Evolutionary conservation across 2,888 invertebrate genomes (phyloP), one percentile per base, ranked within the genome.

Genomic region (Stenotaenia linearis): DNA sequence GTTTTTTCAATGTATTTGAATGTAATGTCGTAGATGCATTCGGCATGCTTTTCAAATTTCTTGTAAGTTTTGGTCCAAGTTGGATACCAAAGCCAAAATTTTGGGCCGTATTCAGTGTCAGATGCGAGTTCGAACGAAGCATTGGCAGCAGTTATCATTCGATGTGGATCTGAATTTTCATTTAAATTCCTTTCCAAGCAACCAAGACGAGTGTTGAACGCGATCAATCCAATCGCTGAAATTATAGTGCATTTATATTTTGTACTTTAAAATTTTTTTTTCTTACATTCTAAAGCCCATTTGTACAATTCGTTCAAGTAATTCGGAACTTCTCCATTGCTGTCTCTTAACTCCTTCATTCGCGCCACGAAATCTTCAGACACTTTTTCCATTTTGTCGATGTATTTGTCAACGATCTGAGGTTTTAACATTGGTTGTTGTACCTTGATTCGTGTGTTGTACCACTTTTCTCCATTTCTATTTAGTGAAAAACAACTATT

Each of bases 261-360:
- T n/a, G n/a, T n/a, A n/a, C n/a, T n/a, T n/a, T n/a, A n/a, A n/a
- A n/a, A n/a, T n/a, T n/a, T n/a, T n/a, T n/a, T 40, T 37, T 85
- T 89, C 92, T 90, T 87, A 93, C 97, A 96, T 88, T 97, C 96
- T 23, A 97, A 87, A 0, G 95, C 94, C 97, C 97, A 97, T 84
- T 94, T 92, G 86, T 94, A 94, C 80, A 96, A 92, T 86, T 95
- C 94, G 84, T 94, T 94, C 83, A 93, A 92, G 83, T 96, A 95
- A 85, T 95, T 92, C 0, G 94, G 93, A 84, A 95, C 88, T 86
- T 94, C 93, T 0, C 82, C 81, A 37, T 82, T 84, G 21, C 78
- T 75, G 78, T 37, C 81, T 79, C 82, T 79, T 12, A 82, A 50
- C 0, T 82, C 79, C n/a, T 82, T 79, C 10, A 87, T 83, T 79